Conservation (phyloP, 2,888 invertebrate genomes). For the Athalia rosae region DNA sequence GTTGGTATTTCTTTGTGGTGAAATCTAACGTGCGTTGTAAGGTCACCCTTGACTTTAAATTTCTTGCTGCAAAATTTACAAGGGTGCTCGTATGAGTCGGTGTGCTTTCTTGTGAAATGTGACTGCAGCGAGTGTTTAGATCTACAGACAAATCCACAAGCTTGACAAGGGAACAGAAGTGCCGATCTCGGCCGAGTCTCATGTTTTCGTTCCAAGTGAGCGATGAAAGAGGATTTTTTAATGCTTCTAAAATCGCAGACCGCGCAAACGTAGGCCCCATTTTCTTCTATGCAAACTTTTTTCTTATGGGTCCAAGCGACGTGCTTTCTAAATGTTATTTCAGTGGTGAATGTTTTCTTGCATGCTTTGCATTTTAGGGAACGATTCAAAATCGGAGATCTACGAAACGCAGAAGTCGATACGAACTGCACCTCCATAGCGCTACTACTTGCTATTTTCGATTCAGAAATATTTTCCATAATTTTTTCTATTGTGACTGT, state of each 20-base stretch:
- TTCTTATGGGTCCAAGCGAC: conserved; percentile 71
- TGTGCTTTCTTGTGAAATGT: conserved; percentile 70
- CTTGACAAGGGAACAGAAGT: conserved; percentile 65
- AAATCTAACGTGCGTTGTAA: conserved; percentile 70
- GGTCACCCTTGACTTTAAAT: conserved; percentile 71
- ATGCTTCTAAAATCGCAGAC: conserved; percentile 68
- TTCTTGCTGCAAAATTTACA: conserved; percentile 68
- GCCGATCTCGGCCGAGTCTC: conserved; percentile 64
- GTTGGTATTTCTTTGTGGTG: conserved; percentile 71
- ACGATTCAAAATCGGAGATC: conserved; percentile 10
- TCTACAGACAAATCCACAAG: conserved; percentile 69
- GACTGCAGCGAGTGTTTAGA: conserved; percentile 71
- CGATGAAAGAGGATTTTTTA: conserved; percentile 66
- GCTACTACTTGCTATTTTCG: background rate
- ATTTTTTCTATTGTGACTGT: conserved; percentile 64
- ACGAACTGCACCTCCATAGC: too few relatives aligned
- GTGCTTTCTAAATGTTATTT: conserved; percentile 66
- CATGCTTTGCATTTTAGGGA: conserved; percentile 67
- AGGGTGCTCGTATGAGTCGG: conserved; percentile 69
- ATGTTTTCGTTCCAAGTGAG: conserved; percentile 68
- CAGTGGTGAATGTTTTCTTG: conserved; percentile 65
- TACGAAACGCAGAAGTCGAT: too few relatives aligned
- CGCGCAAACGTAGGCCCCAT: conserved; percentile 67
- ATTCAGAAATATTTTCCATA: conserved; percentile 45
- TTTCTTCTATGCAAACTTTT: conserved; percentile 69